Percentiles rank a stretch among this genome's conserved stretches.
Evolutionary conservation across 2,888 invertebrate species (phyloP).

Genomic region (Zhengitettix transpicula): DNA sequence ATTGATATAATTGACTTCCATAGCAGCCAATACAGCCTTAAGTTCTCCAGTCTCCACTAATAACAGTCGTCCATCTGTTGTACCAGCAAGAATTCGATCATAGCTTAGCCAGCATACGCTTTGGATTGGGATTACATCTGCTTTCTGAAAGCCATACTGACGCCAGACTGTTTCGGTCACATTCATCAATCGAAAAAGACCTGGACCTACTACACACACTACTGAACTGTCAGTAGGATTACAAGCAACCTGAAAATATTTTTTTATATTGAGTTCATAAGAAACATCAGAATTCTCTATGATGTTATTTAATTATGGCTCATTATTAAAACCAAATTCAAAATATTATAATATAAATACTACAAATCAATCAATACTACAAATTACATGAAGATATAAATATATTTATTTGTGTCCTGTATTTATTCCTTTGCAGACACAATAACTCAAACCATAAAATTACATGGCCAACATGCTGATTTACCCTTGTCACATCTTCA

Average conservation of each 20-base stretch:
- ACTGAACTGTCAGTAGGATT: slow-evolving; percentile 64
- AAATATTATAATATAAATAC: too few relatives aligned
- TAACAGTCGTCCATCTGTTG: slow-evolving; percentile 55
- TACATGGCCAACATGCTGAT: too few relatives aligned
- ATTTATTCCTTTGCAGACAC: too few relatives aligned
- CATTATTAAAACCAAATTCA: too few relatives aligned
- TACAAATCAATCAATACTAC: too few relatives aligned
- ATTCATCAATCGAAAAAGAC: slow-evolving; percentile 56
- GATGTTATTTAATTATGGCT: too few relatives aligned
- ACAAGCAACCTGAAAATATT: slow-evolving; percentile 42
- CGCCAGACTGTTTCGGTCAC: slow-evolving; percentile 64
- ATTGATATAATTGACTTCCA: slow-evolving; percentile 40
- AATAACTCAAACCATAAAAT: too few relatives aligned
- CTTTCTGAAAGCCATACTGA: slow-evolving; percentile 70
- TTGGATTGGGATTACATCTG: slow-evolving; percentile 55
- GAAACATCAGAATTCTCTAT: too few relatives aligned
- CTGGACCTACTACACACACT: slow-evolving; percentile 44
- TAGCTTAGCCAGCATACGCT: slow-evolving; percentile 67
- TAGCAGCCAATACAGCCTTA: slow-evolving; percentile 45
- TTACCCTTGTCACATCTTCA: too few relatives aligned
- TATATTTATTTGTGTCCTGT: too few relatives aligned
- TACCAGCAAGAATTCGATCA: slow-evolving; percentile 71
- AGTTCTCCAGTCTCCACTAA: slow-evolving; percentile 75
- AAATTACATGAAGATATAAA: too few relatives aligned
- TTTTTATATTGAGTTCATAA: too few relatives aligned